A percentile compares a stretch with the other conserved stretches of the same genome.
Conservation (phyloP, 2,888 invertebrate species). For the Dicyrtomina minuta region DNA sequence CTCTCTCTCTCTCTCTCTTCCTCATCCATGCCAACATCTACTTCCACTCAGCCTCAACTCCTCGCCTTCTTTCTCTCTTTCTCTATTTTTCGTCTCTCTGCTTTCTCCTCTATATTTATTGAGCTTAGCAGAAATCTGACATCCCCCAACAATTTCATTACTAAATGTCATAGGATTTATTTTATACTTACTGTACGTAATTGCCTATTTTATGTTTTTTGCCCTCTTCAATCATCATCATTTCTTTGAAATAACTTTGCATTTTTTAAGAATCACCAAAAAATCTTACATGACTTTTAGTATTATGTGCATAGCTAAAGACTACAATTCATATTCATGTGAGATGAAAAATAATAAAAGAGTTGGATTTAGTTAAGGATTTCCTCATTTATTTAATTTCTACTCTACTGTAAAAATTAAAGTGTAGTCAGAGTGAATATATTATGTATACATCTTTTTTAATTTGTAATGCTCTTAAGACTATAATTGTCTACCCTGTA, state of each 20-base stretch:
- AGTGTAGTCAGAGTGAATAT: no score
- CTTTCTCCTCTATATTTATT: not conserved
- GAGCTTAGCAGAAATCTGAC: not conserved
- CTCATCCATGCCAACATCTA: not conserved
- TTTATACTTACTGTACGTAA: no score
- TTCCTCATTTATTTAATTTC: no score
- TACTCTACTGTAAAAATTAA: no score
- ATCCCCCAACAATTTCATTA: slow-evolving; percentile 12
- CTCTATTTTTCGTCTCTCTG: not conserved
- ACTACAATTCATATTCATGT: no score
- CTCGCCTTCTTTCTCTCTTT: not conserved
- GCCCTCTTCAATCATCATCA: not conserved
- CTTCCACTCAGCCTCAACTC: not conserved
- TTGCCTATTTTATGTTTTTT: not conserved
- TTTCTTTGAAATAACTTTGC: not conserved
- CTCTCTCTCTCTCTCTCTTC: not conserved
- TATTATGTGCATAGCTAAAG: no score
- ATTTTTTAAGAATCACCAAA: not conserved
- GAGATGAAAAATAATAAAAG: no score
- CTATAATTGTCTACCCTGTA: no score
- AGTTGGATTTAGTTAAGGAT: no score
- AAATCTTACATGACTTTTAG: no score
- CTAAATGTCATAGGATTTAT: slow-evolving; percentile 11
- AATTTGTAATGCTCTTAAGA: no score
- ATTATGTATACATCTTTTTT: no score